Percentiles rank a stretch among this genome's conserved stretches.
Evolutionary conservation across 2,797 vertebrate genomes (phyloP).

Genomic region (Lerista edwardsae): DNA sequence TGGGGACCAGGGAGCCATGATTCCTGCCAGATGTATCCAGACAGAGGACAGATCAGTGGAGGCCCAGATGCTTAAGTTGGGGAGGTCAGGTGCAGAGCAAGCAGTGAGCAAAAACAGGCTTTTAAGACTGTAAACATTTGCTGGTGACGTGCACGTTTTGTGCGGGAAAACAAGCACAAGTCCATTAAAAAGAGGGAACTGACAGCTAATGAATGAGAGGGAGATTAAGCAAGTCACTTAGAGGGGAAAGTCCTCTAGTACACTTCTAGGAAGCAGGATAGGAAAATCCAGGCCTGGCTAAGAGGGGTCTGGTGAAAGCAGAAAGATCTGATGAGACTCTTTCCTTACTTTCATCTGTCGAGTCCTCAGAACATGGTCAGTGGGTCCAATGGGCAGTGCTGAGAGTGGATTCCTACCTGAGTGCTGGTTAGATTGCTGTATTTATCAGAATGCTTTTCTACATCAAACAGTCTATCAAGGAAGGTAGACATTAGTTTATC

Average conservation of each 20-base stretch:
- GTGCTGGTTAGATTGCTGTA: background rate
- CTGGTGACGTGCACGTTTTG: constrained; percentile 34
- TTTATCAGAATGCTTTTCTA: too few species aligned
- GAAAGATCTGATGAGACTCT: background rate
- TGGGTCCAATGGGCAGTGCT: background rate
- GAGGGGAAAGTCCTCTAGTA: background rate
- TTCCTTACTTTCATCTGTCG: background rate
- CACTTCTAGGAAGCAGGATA: background rate
- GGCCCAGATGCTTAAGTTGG: constrained; percentile 36
- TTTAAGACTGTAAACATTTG: constrained; percentile 61
- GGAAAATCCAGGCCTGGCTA: background rate
- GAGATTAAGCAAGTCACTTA: background rate
- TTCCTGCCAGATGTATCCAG: constrained; percentile 20
- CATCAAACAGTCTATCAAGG: too few species aligned
- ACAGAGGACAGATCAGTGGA: constrained; percentile 48
- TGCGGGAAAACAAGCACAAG: constrained; percentile 65
- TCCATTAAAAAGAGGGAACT: constrained; percentile 52
- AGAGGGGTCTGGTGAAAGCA: background rate
- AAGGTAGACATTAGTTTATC: too few species aligned
- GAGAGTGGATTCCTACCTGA: background rate
- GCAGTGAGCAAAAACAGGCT: constrained; percentile 51
- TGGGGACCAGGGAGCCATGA: background rate
- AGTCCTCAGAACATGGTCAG: background rate
- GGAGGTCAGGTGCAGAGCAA: constrained; percentile 41
- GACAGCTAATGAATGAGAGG: background rate